Evolutionary conservation across 2,113 vertebrate species (phyloP).

Genomic region (Ciconia maguari): DNA sequence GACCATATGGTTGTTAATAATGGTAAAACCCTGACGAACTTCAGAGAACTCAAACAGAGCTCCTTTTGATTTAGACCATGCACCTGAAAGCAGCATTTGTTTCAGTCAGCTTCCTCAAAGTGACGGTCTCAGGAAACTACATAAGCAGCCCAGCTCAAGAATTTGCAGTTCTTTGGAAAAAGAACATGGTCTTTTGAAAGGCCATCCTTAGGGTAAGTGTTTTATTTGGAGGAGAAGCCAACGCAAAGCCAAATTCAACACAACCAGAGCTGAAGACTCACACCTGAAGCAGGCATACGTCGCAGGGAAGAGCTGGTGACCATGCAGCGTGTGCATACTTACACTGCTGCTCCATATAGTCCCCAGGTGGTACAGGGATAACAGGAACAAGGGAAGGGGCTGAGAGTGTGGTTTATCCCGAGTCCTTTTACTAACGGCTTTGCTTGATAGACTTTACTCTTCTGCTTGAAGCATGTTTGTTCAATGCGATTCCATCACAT

Average conservation of each 20-base stretch:
- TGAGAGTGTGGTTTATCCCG: background rate
- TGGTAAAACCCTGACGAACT: background rate
- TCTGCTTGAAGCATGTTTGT: background rate
- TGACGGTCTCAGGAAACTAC: background rate
- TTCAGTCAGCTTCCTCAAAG: conserved; percentile 26
- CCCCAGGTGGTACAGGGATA: background rate
- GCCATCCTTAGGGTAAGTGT: background rate
- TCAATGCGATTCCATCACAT: background rate
- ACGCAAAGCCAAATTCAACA: background rate
- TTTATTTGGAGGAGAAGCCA: background rate
- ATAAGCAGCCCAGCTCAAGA: background rate
- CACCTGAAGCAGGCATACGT: background rate
- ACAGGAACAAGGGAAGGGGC: background rate
- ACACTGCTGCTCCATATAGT: background rate
- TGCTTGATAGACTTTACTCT: background rate
- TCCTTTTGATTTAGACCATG: background rate
- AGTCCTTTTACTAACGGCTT: background rate
- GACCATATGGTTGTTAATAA: background rate
- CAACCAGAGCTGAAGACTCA: background rate
- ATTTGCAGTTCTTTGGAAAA: background rate
- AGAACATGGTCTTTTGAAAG: background rate
- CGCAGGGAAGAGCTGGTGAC: background rate
- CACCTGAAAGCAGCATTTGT: conserved; percentile 19
- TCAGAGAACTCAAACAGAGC: background rate
- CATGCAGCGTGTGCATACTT: rapidly evolving